These are phyloP conservation scores for Ennomos quercinarius DNA, from an alignment of 2,888 invertebrate species.

Conservation along the genomic window DNA sequence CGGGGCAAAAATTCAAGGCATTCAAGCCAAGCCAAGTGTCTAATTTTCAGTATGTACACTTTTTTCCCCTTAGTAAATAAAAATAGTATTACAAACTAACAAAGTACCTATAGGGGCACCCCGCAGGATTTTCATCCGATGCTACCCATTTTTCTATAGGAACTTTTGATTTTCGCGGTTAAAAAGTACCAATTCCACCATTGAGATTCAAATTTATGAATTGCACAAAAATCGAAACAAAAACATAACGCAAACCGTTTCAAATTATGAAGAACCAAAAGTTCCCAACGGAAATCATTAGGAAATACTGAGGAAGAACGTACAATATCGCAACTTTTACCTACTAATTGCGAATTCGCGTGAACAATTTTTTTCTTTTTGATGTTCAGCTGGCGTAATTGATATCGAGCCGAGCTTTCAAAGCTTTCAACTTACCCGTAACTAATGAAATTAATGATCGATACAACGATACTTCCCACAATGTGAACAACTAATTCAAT, in stretches of 20 bases:
- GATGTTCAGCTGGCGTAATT: slow-evolving; percentile 5
- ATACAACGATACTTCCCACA: slow-evolving; percentile 7
- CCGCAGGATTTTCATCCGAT: no score
- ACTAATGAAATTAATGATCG: slow-evolving; percentile 9
- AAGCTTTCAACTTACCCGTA: slow-evolving; percentile 23
- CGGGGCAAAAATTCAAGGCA: not conserved
- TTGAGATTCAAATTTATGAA: no score
- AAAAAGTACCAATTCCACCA: no score
- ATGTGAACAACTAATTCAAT: slow-evolving; percentile 38
- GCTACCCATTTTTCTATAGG: no score
- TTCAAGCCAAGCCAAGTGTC: not conserved
- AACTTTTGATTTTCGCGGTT: no score
- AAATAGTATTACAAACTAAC: no score
- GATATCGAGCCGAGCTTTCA: slow-evolving; percentile 9
- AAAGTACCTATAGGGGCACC: no score
- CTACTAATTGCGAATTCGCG: slow-evolving; percentile 6
- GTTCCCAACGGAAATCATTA: no score
- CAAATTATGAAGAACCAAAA: not conserved
- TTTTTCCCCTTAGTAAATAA: no score
- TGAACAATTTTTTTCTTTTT: slow-evolving; percentile 9
- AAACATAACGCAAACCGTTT: no score
- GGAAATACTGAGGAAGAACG: not conserved
- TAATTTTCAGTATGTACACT: slow-evolving; percentile 20
- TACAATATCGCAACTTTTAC: not conserved
- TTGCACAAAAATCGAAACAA: no score